These are phyloP conservation scores for Albula glossodonta DNA, from an alignment of 2,113 vertebrate genomes.

Conservation along the genomic window DNA sequence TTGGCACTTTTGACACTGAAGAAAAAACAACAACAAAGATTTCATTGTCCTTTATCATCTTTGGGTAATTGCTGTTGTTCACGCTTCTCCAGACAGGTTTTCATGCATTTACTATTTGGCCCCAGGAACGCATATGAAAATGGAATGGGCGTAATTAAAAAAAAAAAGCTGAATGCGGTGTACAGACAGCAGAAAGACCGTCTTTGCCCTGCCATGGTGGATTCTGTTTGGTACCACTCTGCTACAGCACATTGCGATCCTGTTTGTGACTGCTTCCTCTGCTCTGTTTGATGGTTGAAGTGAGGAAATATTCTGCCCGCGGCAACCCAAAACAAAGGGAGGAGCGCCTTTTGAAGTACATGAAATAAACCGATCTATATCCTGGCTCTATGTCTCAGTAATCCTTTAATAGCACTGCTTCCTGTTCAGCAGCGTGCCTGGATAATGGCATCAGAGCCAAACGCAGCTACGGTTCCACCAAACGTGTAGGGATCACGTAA, in stretches of 20 bases:
- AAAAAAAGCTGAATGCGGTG: neutral
- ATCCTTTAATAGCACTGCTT: constrained; percentile 66
- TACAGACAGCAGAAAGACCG: neutral
- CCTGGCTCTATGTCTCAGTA: constrained; percentile 62
- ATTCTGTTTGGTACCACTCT: neutral
- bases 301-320: constrained; percentile 6
- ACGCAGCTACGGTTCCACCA: neutral
- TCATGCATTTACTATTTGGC: constrained; percentile 28
- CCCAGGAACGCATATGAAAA: neutral
- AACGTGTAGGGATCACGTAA: neutral
- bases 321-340: constrained; percentile 43
- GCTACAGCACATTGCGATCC: constrained; percentile 12
- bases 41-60: constrained; percentile 49
- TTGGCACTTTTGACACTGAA: constrained; percentile 9
- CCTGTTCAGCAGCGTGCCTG: constrained; percentile 50
- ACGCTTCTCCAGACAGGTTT: constrained; percentile 26
- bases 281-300: constrained; percentile 46
- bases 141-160: neutral
- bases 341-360: constrained; percentile 54
- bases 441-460: too few species aligned
- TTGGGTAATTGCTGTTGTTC: constrained; percentile 31
- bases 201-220: neutral
- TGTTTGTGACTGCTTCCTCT: too few species aligned
- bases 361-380: constrained; percentile 38
- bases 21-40: constrained; percentile 38